Evolutionary conservation across 1,140 invertebrate species (phyloP).

Genomic region (Zaprionus ghesquierei): DNA sequence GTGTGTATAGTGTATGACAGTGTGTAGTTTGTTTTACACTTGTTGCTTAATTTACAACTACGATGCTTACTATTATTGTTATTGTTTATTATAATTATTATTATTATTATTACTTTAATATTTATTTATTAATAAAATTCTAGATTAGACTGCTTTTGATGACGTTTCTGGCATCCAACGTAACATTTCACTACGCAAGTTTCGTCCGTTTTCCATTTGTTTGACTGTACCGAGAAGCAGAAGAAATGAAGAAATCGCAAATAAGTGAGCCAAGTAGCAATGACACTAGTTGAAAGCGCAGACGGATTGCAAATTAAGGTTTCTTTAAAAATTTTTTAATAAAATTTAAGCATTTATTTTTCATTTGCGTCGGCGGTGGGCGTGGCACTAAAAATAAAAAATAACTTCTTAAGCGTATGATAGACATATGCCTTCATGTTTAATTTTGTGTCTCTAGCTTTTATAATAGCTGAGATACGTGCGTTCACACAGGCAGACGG

Average conservation of each 20-base stretch:
- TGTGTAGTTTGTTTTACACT: constrained; percentile 52
- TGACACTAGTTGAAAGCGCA: constrained; percentile 7
- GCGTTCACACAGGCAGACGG: too few relatives aligned
- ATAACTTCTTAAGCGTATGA: too few relatives aligned
- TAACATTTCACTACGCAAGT: constrained; percentile 82
- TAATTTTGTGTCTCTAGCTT: too few relatives aligned
- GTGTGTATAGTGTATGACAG: constrained; percentile 8
- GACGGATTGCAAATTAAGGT: neutral
- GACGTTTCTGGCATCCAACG: constrained; percentile 83
- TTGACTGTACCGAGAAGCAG: constrained; percentile 64
- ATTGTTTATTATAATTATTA: constrained; percentile 46
- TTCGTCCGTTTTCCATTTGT: constrained; percentile 81
- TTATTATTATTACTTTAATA: constrained; percentile 59
- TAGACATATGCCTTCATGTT: too few relatives aligned
- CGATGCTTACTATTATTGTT: constrained; percentile 67
- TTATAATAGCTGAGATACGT: too few relatives aligned
- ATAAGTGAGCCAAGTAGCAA: neutral
- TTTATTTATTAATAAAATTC: constrained; percentile 77
- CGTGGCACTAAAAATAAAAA: too few relatives aligned
- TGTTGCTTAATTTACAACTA: constrained; percentile 76
- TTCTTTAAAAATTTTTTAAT: too few relatives aligned
- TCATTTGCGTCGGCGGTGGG: too few relatives aligned
- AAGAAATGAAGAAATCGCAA: neutral
- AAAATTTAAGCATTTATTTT: too few relatives aligned
- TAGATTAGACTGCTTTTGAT: constrained; percentile 82